A percentile compares a stretch with the other conserved stretches of the same genome.
phyloP scores from a whole-genome alignment of 2,113 vertebrate species.

The Amphilophus citrinellus region DNA sequence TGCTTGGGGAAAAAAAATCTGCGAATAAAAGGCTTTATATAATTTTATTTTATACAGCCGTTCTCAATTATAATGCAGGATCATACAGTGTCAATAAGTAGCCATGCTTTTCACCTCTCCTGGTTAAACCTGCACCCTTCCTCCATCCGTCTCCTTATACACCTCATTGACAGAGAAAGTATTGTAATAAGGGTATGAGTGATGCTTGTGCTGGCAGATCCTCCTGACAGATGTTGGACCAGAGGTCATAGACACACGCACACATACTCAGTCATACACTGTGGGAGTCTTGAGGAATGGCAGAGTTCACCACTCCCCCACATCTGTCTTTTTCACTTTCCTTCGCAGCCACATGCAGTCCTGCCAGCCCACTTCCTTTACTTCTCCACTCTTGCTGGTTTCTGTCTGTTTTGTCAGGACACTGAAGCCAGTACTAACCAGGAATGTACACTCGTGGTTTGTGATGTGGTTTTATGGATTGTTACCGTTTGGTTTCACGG shows the following conservation, averaged over 20 bases:
- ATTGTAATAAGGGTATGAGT: constrained; percentile 54
- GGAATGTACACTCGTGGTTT: constrained; percentile 23
- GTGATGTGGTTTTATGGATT: constrained; percentile 11
- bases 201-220: constrained; percentile 69
- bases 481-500: constrained; percentile 15
- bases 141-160: constrained; percentile 8
- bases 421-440: background rate
- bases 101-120: background rate
- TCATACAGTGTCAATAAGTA: background rate
- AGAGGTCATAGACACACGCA: constrained; percentile 7
- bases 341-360: constrained; percentile 23
- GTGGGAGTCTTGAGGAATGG: constrained; percentile 58
- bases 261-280: constrained; percentile 44
- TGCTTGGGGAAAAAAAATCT: background rate
- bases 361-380: constrained; percentile 49
- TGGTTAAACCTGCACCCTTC: constrained; percentile 5
- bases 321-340: constrained; percentile 59
- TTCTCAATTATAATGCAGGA: background rate
- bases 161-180: constrained; percentile 44
- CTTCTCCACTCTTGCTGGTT: constrained; percentile 6
- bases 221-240: constrained; percentile 63
- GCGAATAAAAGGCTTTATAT: background rate
- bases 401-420: constrained; percentile 33
- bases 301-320: constrained; percentile 63
- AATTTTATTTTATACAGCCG: background rate